Percentiles rank a stretch among this genome's conserved stretches.
These are phyloP conservation scores for Novumbra hubbsi DNA, from an alignment of 2,797 vertebrate species.

Conservation along the genomic window DNA sequence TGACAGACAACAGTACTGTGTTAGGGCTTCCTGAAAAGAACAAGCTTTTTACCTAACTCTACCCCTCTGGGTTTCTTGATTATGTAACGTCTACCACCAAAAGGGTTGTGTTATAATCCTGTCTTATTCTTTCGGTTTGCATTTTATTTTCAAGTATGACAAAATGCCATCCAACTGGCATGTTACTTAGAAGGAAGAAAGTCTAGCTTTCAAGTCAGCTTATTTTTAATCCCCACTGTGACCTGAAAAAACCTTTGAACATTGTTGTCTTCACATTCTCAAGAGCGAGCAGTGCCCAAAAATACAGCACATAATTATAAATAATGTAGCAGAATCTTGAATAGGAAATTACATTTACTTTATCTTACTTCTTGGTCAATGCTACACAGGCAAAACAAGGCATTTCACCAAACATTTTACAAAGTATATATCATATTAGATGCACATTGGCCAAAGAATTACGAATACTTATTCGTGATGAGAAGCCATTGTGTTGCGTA, in stretches of 20 bases:
- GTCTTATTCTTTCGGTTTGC: conserved; percentile 4
- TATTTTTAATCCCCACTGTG: not conserved
- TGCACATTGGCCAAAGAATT: not conserved
- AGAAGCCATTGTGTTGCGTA: too few relatives aligned
- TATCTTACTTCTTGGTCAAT: not conserved
- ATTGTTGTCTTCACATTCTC: not conserved
- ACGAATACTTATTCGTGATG: not conserved
- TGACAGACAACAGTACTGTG: conserved; percentile 11
- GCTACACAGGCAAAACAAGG: not conserved
- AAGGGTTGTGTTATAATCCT: conserved; percentile 10
- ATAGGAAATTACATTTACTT: not conserved
- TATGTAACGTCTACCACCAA: conserved; percentile 6
- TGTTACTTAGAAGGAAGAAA: not conserved
- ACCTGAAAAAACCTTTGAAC: conserved; percentile 2
- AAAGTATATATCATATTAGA: not conserved
- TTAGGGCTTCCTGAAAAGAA: not conserved
- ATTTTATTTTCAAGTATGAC: not conserved
- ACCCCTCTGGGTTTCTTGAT: not conserved
- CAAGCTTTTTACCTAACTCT: not conserved
- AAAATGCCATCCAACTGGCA: not conserved
- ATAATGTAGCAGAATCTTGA: not conserved
- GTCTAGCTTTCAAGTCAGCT: conserved; percentile 3
- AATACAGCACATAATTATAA: not conserved
- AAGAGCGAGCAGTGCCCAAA: not conserved
- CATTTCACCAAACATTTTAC: not conserved